Base-by-base conservation (phyloP, 2,888 invertebrate genomes). In the Stenichneumon culpator region DNA sequence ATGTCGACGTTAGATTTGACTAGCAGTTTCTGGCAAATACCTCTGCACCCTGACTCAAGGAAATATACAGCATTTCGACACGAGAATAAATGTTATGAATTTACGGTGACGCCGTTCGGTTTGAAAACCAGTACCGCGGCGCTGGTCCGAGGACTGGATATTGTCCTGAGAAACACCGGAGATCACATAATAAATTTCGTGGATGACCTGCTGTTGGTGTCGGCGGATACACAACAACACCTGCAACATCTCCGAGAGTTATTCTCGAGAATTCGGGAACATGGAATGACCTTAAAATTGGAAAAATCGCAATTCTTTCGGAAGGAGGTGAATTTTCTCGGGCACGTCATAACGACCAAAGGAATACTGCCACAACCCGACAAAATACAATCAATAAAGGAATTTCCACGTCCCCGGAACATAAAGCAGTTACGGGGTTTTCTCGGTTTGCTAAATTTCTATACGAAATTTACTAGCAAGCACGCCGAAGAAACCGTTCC, bases 21-120 rank as follows among this genome's bases (percentile, higher is more conserved):
- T 0, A 72, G 74, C 1, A 88, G 88, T 19, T 89, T 89, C 39
- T 89, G 87, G 89, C 87, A 88, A 22, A 81, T 89, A 0, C 86
- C 87, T 0, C 63, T 89, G 2, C 54, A 82, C 16, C 60, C 28
- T 0, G 28, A 28, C 28, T 28, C 28, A 4, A 2, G 28, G 4
- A 28, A 28, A 28, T 28, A 28, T 11, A 83, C 85, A 0, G 83
- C 81, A 0, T 86, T 87, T n/a, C 50, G 57, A 6, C 60, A 86
- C 7, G 32, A 75, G 2, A 83, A 83, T 1, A 28, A 28, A 3
- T 28, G 28, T 3, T 28, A 28, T 0, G 28, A 28, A 4, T 28
- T 28, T 28, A 28, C 70, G 44, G 81, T 85, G 0, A 81, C 78
- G 0, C 82, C 83, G 4, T 28, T 28, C 28, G 28, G 28, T 3